A percentile compares a stretch with the other conserved stretches of the same genome.
phyloP scores from a whole-genome alignment of 2,888 invertebrate genomes.

The Xestia ashworthii region DNA sequence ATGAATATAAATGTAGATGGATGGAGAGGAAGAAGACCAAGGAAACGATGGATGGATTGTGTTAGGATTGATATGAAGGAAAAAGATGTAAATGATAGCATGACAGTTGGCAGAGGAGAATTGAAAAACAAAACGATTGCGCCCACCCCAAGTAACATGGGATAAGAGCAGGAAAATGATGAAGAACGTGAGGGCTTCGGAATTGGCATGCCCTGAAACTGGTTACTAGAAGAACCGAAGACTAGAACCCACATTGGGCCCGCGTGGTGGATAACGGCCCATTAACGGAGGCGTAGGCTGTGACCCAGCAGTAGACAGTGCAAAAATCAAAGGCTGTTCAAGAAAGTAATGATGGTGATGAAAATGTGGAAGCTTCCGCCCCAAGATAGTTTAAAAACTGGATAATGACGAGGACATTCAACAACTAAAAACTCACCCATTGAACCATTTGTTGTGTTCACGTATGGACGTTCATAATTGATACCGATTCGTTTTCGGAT shows the following conservation, averaged over 20 bases:
- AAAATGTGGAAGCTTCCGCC: background rate
- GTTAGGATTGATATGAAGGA: too few species aligned
- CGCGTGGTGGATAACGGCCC: background rate
- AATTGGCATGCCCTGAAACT: background rate
- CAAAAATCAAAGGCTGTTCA: background rate
- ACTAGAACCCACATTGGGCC: background rate
- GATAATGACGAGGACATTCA: background rate
- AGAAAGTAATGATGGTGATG: background rate
- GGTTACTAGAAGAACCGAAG: background rate
- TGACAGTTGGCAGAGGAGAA: too few species aligned
- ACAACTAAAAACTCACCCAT: conserved; percentile 38
- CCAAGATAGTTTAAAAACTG: background rate
- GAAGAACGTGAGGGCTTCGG: too few species aligned
- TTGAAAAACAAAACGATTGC: too few species aligned
- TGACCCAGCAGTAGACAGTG: background rate
- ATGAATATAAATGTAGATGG: too few species aligned
- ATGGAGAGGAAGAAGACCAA: too few species aligned
- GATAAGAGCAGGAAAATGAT: too few species aligned
- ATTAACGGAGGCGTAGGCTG: background rate
- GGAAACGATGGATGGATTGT: too few species aligned
- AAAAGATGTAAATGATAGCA: too few species aligned
- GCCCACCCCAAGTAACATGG: too few species aligned
- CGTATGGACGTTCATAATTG: conserved; percentile 15
- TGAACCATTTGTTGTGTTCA: conserved; percentile 10
- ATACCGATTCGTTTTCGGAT: background rate